phyloP scores from a whole-genome alignment of 2,113 vertebrate species.

The Aphelocoma coerulescens region DNA sequence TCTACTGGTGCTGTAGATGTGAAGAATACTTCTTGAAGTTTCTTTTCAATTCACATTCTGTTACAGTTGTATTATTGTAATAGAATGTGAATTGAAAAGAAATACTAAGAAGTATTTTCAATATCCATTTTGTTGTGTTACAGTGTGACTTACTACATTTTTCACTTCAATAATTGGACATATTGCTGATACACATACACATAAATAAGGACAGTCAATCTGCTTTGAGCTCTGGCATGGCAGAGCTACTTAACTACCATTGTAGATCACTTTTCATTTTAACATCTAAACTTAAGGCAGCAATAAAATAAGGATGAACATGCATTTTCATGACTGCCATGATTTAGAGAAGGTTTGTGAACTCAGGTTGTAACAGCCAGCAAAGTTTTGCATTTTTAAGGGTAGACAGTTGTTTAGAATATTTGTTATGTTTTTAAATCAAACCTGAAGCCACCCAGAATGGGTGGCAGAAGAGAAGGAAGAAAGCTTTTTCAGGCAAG shows the following conservation, averaged over 20 bases:
- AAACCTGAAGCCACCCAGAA: not conserved
- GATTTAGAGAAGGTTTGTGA: not conserved
- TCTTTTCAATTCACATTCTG: not conserved
- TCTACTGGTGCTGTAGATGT: not conserved
- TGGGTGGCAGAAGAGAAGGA: not conserved
- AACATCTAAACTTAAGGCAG: not conserved
- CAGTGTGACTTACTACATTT: not conserved
- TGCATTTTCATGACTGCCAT: not conserved
- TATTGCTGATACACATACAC: not conserved
- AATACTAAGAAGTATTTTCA: not conserved
- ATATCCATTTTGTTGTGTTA: not conserved
- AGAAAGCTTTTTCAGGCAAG: not conserved
- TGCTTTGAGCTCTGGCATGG: not conserved
- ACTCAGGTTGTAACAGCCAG: not conserved
- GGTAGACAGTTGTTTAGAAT: not conserved
- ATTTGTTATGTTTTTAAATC: not conserved
- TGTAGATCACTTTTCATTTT: not conserved
- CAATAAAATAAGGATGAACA: not conserved
- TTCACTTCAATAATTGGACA: not conserved
- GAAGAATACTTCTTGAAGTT: not conserved
- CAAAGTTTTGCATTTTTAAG: not conserved
- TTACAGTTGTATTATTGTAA: not conserved
- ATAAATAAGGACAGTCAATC: not conserved
- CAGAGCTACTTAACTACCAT: not conserved
- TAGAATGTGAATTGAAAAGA: not conserved